Evolutionary conservation across 2,797 vertebrate genomes (phyloP), one percentile per base, ranked within the genome.

Genomic region (Squalus acanthias): DNA sequence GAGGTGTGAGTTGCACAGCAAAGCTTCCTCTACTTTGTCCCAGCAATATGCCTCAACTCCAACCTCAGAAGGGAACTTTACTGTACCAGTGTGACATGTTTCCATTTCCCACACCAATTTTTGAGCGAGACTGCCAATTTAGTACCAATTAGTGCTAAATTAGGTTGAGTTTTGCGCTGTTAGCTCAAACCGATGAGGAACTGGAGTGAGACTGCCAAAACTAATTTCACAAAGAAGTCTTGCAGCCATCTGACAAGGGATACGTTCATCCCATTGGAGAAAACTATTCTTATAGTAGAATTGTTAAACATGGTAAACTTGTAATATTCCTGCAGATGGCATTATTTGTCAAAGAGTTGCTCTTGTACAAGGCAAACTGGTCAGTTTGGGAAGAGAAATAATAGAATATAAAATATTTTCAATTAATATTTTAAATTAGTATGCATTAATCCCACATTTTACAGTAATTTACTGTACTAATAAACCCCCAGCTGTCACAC

Each of bases 401-500:
- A 95, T 95, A 76, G 69, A 95, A 95, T 76, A 76, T 29, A 72
- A 76, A 33, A 74, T 95, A 95, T 95, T 95, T 95, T 95, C 70
- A 95, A 76, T 95, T 95, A 76, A 12, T 95, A 60, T 53, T 95
- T 76, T 74, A 95, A 95, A 95, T 95, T 76, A 76, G 94, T 76
- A 53, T 74, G 70, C 94, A 95, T 53, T 95, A 60, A 95, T 95
- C 94, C 70, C 70, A 95, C 70, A 95, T 95, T 76, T 95, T 74
- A 53, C 94, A 95, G 94, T 74, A 95, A 95, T 74, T 95, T 76
- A 95, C 94, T 74, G 94, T 95, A 95, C 72, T 95, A 95, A 95
- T 95, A 95, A 95, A 95, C 94, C 94, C n/a, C 24, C 94, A 95
- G 70, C 94, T 95, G 94, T 76, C 70, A 57, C 50, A 57, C 50